A percentile compares a stretch with the other conserved stretches of the same genome.
These are phyloP conservation scores for Ferdinandea cuprea DNA, from an alignment of 2,888 invertebrate species.

Conservation along the genomic window DNA sequence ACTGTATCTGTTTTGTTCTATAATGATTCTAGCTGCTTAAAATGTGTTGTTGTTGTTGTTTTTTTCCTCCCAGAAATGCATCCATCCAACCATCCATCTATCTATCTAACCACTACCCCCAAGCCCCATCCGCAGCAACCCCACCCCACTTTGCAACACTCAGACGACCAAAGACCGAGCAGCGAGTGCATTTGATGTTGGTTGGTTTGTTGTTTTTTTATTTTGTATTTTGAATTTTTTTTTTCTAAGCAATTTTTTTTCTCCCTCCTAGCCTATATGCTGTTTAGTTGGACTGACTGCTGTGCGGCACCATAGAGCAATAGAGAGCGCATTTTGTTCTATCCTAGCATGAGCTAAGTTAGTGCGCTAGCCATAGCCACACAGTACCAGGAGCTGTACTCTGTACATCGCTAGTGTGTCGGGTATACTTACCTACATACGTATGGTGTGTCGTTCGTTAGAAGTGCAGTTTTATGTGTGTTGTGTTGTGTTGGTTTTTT, in stretches of 20 bases:
- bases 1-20: constrained; percentile 34
- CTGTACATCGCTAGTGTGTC: neutral
- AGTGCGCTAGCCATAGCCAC: constrained; percentile 42
- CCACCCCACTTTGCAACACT: constrained; percentile 54
- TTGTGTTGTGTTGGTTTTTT: constrained; percentile 6
- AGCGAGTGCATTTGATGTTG: constrained; percentile 73
- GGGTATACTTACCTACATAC: no score
- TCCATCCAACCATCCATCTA: constrained; percentile 43
- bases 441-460: constrained; percentile 6
- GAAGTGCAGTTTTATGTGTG: neutral
- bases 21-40: constrained; percentile 67
- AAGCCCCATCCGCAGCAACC: constrained; percentile 28
- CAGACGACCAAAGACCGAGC: constrained; percentile 72
- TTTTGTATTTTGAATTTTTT: no score
- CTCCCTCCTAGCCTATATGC: constrained; percentile 22
- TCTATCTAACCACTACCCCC: no score
- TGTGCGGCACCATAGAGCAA: constrained; percentile 27
- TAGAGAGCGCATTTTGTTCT: constrained; percentile 66
- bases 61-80: constrained; percentile 58
- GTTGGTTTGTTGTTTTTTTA: constrained; percentile 25
- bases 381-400: neutral
- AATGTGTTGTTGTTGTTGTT: constrained; percentile 14
- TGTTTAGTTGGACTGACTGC: constrained; percentile 9
- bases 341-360: constrained; percentile 58
- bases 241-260: constrained; percentile 31